Conservation (phyloP, 2,888 invertebrate species). For the Metallyticus violacea region DNA sequence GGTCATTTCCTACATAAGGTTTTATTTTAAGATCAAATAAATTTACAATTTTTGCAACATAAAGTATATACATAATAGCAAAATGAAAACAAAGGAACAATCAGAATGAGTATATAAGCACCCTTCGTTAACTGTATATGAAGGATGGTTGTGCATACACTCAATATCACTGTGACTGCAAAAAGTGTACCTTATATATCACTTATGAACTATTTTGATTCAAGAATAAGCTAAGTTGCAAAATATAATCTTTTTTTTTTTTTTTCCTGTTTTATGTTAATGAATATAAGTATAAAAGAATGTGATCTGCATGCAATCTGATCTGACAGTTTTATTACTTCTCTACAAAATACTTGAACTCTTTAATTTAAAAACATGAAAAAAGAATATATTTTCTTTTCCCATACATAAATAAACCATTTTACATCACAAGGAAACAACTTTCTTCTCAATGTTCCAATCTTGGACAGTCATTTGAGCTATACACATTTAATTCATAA, state of each 20-base stretch:
- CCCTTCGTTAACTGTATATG: too few species aligned
- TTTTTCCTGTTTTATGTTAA: not conserved
- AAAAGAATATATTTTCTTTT: not conserved
- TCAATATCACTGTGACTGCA: not conserved
- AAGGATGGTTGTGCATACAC: not conserved
- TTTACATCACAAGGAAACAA: too few species aligned
- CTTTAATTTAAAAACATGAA: not conserved
- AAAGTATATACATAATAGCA: not conserved
- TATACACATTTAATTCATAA: too few species aligned
- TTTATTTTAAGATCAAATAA: constrained; percentile 9
- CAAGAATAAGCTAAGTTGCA: not conserved
- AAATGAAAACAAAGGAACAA: not conserved
- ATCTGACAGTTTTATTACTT: not conserved
- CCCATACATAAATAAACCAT: too few species aligned
- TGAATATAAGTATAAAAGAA: not conserved
- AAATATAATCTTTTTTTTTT: not conserved
- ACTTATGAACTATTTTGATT: not conserved
- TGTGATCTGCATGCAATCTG: not conserved
- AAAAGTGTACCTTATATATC: not conserved
- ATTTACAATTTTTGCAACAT: not conserved
- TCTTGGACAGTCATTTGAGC: too few species aligned
- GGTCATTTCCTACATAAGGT: not conserved
- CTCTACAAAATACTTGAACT: not conserved
- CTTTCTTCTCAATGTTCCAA: too few species aligned
- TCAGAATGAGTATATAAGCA: not conserved